These are phyloP conservation scores for Hestina assimilis DNA, from an alignment of 1,140 invertebrate genomes.

Conservation along the genomic window DNA sequence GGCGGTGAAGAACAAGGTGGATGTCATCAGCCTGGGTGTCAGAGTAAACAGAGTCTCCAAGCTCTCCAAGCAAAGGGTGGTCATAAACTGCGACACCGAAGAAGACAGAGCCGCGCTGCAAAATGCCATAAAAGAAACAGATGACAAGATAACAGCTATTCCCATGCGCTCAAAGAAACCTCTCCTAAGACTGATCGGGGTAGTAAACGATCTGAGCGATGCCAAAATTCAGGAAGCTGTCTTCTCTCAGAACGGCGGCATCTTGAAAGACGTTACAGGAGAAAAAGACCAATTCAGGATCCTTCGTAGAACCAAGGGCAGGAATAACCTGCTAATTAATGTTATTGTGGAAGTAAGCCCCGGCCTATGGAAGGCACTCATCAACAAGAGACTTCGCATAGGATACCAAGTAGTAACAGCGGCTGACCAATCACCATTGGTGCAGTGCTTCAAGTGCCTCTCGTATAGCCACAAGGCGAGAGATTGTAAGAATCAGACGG, in stretches of 20 bases:
- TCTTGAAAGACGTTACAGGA: neutral
- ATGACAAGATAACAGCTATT: neutral
- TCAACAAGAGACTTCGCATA: neutral
- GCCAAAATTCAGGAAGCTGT: neutral
- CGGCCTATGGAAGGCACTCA: neutral
- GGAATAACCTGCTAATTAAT: neutral
- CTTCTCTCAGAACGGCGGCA: neutral
- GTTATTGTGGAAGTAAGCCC: neutral
- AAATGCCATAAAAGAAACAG: neutral
- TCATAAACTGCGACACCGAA: neutral
- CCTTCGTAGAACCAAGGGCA: neutral
- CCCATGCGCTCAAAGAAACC: neutral
- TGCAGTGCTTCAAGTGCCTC: conserved; percentile 14
- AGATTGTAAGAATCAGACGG: neutral
- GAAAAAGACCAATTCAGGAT: neutral
- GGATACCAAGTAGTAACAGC: neutral
- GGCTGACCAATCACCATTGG: conserved; percentile 15
- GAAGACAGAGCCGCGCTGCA: neutral
- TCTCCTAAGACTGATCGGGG: neutral
- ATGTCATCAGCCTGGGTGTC: conserved; percentile 1
- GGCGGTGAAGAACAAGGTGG: neutral
- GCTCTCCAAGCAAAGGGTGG: neutral
- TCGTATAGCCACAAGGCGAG: conserved; percentile 2
- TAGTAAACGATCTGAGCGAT: no score
- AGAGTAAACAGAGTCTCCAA: neutral